Evolutionary conservation across 92 coral and sea anemone genomes (phyloP).

Genomic region (Micromussa lordhowensis): DNA sequence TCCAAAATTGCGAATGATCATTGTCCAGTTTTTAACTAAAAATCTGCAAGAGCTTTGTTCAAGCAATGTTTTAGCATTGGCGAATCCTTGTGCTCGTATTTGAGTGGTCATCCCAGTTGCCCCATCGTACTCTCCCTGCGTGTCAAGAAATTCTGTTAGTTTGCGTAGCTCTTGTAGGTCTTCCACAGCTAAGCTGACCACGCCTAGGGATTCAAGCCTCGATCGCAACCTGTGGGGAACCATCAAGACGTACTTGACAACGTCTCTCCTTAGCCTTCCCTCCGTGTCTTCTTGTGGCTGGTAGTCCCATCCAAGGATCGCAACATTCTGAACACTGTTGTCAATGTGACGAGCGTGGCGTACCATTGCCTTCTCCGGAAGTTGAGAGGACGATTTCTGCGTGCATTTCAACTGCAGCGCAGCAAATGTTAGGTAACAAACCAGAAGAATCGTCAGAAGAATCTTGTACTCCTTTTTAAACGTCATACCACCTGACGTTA

Average conservation of each 20-base stretch:
- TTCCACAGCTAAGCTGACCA: not conserved
- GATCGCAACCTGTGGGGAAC: conserved; percentile 2
- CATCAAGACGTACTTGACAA: conserved; percentile 12
- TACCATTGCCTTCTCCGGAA: too few species aligned
- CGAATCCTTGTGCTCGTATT: not conserved
- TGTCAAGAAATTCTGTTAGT: conserved; percentile 12
- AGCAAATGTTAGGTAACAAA: not conserved
- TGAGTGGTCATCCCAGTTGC: not conserved
- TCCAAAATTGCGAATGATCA: conserved; percentile 36
- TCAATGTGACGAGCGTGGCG: not conserved
- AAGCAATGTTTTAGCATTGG: not conserved
- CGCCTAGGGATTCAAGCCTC: not conserved
- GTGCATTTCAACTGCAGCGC: not conserved
- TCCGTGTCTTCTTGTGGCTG: not conserved
- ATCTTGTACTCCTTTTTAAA: not conserved
- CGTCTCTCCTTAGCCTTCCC: not conserved
- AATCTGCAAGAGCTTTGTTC: conserved; percentile 27
- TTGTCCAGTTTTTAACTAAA: conserved; percentile 57
- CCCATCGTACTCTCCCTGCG: conserved; percentile 2
- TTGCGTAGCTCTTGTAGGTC: conserved; percentile 1
- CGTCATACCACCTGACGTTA: not conserved
- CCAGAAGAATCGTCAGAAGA: not conserved
- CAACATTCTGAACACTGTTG: not conserved
- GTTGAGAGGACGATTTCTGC: too few species aligned
- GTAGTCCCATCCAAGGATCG: conserved; percentile 13